These are phyloP conservation scores for Ahaetulla prasina DNA, from an alignment of 2,113 vertebrate species.

Conservation along the genomic window DNA sequence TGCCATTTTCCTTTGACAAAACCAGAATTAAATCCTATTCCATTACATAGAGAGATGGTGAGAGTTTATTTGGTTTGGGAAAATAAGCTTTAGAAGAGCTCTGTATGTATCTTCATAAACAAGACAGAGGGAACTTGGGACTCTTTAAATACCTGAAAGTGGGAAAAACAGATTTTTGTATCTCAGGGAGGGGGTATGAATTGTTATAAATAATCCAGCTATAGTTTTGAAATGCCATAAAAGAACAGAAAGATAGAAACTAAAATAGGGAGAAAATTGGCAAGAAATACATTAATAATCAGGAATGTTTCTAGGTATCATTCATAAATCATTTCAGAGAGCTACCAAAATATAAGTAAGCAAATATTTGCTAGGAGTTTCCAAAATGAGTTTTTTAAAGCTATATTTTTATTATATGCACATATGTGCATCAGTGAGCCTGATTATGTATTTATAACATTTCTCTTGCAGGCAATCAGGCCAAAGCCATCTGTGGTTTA, in stretches of 20 bases:
- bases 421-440: neutral
- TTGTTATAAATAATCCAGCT: neutral
- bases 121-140: neutral
- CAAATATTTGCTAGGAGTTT: neutral
- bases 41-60: neutral
- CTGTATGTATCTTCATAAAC: neutral
- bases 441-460: neutral
- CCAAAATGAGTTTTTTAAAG: neutral
- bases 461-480: neutral
- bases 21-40: neutral
- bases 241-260: neutral
- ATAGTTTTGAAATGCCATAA: neutral
- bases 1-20: neutral
- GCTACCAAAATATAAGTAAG: neutral
- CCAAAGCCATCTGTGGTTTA: neutral
- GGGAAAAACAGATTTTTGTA: neutral
- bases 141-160: neutral
- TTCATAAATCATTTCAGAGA: neutral
- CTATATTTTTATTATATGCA: neutral
- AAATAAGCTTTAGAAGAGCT: neutral
- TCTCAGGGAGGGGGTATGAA: neutral
- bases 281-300: neutral
- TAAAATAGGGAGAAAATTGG: too few species aligned
- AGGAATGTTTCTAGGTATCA: neutral
- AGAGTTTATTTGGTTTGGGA: neutral